phyloP scores from a whole-genome alignment of 2,113 vertebrate species.

The Anthoscopus minutus region DNA sequence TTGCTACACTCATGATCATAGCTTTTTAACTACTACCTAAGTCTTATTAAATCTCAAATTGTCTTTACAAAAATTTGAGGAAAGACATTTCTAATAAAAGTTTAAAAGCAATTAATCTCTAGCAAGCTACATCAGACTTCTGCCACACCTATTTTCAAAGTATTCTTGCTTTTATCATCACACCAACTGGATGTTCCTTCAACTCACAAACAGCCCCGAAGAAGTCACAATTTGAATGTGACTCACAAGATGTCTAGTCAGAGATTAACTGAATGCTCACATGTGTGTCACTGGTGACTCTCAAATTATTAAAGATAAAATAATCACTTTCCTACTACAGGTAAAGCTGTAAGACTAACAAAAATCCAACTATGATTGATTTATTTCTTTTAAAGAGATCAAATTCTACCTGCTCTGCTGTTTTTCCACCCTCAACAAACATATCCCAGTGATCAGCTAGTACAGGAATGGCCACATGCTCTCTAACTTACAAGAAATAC shows the following conservation, averaged over 20 bases:
- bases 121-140: neutral
- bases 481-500: neutral
- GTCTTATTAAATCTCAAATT: neutral
- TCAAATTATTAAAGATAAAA: neutral
- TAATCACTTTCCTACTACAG: neutral
- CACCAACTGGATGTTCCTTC: neutral
- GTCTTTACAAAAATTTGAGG: neutral
- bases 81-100: neutral
- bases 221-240: neutral
- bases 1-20: neutral
- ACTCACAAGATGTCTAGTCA: neutral
- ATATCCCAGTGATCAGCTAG: neutral
- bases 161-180: neutral
- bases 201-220: neutral
- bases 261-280: neutral
- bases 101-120: neutral
- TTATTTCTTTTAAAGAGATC: neutral
- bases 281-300: neutral
- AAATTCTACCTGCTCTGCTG: neutral
- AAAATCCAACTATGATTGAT: neutral
- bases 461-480: neutral
- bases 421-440: neutral
- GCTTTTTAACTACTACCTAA: neutral
- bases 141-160: neutral
- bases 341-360: neutral